These are phyloP conservation scores for Dendroctonus valens DNA, from an alignment of 1,140 invertebrate species.

Conservation along the genomic window DNA sequence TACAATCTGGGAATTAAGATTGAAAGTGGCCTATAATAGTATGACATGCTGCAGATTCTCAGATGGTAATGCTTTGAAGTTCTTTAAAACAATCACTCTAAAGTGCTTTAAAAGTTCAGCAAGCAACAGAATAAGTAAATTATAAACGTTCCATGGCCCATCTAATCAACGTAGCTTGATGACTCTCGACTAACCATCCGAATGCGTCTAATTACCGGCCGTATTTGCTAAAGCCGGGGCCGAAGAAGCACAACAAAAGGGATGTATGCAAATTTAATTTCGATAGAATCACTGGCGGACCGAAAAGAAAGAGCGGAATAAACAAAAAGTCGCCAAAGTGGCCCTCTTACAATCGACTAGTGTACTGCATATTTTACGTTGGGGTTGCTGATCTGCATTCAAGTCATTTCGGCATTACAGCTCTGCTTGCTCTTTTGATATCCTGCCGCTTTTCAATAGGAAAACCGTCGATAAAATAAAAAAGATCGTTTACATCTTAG, in stretches of 20 bases:
- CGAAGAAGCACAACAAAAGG: conserved; percentile 28
- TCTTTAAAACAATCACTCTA: too few relatives aligned
- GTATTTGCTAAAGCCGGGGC: conserved; percentile 14
- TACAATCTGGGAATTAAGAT: background rate
- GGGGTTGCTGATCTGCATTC: conserved; percentile 25
- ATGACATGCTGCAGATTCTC: too few relatives aligned
- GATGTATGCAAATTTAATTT: conserved; percentile 35
- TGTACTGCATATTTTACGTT: conserved; percentile 32
- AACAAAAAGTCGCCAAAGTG: conserved; percentile 25
- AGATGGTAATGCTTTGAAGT: too few relatives aligned
- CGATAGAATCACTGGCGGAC: conserved; percentile 21
- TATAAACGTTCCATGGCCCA: too few relatives aligned
- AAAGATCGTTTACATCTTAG: too few relatives aligned
- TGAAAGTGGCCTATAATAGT: too few relatives aligned
- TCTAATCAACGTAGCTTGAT: too few relatives aligned
- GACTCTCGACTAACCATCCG: background rate
- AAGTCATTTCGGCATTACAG: background rate
- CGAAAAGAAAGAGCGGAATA: conserved; percentile 15
- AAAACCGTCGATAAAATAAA: too few relatives aligned
- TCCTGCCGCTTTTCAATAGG: too few relatives aligned
- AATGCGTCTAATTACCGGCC: conserved; percentile 18
- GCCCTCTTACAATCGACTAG: conserved; percentile 21
- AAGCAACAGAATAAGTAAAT: too few relatives aligned
- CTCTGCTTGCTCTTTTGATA: too few relatives aligned
- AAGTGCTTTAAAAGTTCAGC: too few relatives aligned